Percentiles rank a stretch among this genome's conserved stretches.
Evolutionary conservation across 2,113 vertebrate species (phyloP).

Genomic region (Galemys pyrenaicus): DNA sequence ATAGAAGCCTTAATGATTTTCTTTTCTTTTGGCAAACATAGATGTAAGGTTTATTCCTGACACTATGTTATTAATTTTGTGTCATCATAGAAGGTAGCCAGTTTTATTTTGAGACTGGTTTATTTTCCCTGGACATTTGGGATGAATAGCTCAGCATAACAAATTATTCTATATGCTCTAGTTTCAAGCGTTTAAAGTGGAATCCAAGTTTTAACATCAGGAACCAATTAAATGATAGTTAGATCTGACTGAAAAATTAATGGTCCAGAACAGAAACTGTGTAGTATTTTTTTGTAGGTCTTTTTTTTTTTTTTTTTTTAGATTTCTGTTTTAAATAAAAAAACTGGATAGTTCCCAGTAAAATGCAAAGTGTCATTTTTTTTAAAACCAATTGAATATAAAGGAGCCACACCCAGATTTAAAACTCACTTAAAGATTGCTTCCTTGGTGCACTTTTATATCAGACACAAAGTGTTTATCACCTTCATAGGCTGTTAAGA

Average conservation of each 20-base stretch:
- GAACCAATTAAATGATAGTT: constrained; percentile 91
- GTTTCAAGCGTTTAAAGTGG: constrained; percentile 87
- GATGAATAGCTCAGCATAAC: constrained; percentile 87
- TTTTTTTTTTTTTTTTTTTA: constrained; percentile 73
- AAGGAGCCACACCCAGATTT: constrained; percentile 69
- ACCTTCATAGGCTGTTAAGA: constrained; percentile 82
- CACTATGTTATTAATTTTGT: constrained; percentile 81
- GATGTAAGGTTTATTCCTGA: constrained; percentile 77
- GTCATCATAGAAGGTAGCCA: constrained; percentile 81
- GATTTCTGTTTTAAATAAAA: constrained; percentile 90
- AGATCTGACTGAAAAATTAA: constrained; percentile 91
- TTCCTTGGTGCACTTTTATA: constrained; percentile 75
- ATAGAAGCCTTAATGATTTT: constrained; percentile 66
- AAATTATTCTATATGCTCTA: constrained; percentile 87
- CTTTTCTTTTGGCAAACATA: constrained; percentile 70
- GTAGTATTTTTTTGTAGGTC: constrained; percentile 80
- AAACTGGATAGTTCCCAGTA: constrained; percentile 85
- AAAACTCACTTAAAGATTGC: constrained; percentile 81
- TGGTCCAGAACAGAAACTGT: constrained; percentile 87
- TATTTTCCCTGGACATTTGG: constrained; percentile 81
- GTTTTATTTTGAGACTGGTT: constrained; percentile 80
- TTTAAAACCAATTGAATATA: constrained; percentile 73
- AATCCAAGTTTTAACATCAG: constrained; percentile 88
- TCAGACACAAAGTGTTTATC: constrained; percentile 78
- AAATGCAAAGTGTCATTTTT: constrained; percentile 83